Evolutionary conservation across 1,140 invertebrate species (phyloP).

Genomic region (Mycetomoellerius zeteki): DNA sequence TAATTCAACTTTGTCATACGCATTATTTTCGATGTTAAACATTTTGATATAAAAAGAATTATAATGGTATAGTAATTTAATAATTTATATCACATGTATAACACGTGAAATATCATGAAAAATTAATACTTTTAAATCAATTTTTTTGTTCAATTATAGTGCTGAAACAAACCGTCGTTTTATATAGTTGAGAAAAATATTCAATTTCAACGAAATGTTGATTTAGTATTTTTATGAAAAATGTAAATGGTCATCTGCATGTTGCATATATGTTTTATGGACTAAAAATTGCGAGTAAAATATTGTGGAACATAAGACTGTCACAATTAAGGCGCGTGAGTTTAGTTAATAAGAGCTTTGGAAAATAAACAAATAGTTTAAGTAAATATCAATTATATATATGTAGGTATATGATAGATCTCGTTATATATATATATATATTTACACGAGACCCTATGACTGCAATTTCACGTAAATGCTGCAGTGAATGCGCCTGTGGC

Average conservation of each 20-base stretch:
- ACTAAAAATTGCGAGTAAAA: not conserved
- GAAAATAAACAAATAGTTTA: constrained; percentile 17
- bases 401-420: not conserved
- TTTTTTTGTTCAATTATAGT: not conserved
- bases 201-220: not conserved
- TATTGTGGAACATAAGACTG: not conserved
- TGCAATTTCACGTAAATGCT: constrained; percentile 57
- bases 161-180: not conserved
- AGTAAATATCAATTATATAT: constrained; percentile 28
- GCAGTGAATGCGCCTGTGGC: constrained; percentile 41
- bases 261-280: constrained; percentile 10
- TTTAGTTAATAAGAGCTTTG: constrained; percentile 22
- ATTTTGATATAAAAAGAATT: not conserved
- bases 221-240: constrained; percentile 24
- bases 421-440: too few relatives aligned
- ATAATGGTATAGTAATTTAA: not conserved
- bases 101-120: not conserved
- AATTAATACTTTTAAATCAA: constrained; percentile 1
- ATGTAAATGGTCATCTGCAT: not conserved
- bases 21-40: not conserved
- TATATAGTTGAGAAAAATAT: constrained; percentile 1
- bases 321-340: not conserved
- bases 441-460: constrained; percentile 36
- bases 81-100: not conserved
- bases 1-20: not conserved